phyloP scores from a whole-genome alignment of 2,888 invertebrate genomes.

The Nephrocerus scutellatus region DNA sequence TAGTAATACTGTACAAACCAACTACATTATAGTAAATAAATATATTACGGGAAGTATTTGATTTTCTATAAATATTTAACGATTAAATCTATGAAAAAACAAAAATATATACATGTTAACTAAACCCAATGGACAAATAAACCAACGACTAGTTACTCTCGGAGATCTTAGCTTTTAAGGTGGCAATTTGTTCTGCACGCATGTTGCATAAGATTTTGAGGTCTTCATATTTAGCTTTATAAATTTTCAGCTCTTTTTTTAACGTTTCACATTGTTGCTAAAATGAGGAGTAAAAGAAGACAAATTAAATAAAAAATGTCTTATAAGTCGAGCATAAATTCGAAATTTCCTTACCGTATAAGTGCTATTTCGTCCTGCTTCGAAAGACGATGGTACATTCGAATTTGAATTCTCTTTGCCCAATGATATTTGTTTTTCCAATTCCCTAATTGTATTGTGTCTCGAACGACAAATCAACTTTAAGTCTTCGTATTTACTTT shows the following conservation, averaged over 20 bases:
- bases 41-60: slow-evolving; percentile 5
- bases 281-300: slow-evolving; percentile 11
- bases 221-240: slow-evolving; percentile 27
- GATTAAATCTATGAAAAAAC: slow-evolving; percentile 10
- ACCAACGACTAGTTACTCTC: no score
- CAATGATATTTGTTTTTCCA: slow-evolving; percentile 23
- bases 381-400: slow-evolving; percentile 22
- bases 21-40: slow-evolving; percentile 10
- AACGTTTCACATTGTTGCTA: slow-evolving; percentile 24
- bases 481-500: slow-evolving; percentile 33
- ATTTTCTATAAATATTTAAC: slow-evolving; percentile 12
- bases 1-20: slow-evolving; percentile 21
- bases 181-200: slow-evolving; percentile 22
- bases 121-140: no score
- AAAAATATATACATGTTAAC: no score
- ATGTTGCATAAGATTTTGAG: slow-evolving; percentile 23
- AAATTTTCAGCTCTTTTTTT: slow-evolving; percentile 22
- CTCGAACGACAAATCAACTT: slow-evolving; percentile 35
- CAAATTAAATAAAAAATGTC: slow-evolving; percentile 3
- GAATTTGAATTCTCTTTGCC: slow-evolving; percentile 19
- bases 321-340: background rate
- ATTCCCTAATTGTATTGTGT: slow-evolving; percentile 27
- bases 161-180: slow-evolving; percentile 9
- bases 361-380: slow-evolving; percentile 25
- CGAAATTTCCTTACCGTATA: slow-evolving; percentile 26